Conservation (phyloP, 1,140 invertebrate genomes). For the Apis laboriosa region DNA sequence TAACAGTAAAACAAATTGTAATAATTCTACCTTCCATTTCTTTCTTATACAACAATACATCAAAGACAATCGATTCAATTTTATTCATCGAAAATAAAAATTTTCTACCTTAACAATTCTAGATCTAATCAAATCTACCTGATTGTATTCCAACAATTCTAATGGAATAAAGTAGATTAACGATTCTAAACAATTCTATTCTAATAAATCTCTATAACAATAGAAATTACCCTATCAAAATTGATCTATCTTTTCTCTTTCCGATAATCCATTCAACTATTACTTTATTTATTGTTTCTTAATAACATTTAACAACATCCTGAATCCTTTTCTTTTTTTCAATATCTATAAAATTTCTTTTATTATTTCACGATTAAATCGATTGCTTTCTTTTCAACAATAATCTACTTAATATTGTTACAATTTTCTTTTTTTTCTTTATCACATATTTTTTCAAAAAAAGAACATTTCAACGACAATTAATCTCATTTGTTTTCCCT, state of each 20-base stretch:
- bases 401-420: too few species aligned
- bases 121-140: neutral
- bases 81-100: neutral
- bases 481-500: neutral
- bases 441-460: too few species aligned
- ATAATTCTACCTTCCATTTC: neutral
- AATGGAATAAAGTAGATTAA: neutral
- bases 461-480: neutral
- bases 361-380: too few species aligned
- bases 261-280: too few species aligned
- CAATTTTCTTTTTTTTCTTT: too few species aligned
- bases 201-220: neutral
- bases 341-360: too few species aligned
- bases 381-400: too few species aligned
- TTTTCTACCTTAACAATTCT: neutral
- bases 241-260: neutral
- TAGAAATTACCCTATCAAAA: neutral
- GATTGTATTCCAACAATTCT: neutral
- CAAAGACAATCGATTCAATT: constrained; percentile 1
- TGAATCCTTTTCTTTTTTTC: too few species aligned
- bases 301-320: too few species aligned
- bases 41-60: neutral
- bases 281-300: too few species aligned
- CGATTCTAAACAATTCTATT: neutral
- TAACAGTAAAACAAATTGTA: neutral